Percentiles rank a stretch among this genome's conserved stretches.
Conservation (phyloP, 2,888 invertebrate genomes). For the Patella ulyssiponensis region DNA sequence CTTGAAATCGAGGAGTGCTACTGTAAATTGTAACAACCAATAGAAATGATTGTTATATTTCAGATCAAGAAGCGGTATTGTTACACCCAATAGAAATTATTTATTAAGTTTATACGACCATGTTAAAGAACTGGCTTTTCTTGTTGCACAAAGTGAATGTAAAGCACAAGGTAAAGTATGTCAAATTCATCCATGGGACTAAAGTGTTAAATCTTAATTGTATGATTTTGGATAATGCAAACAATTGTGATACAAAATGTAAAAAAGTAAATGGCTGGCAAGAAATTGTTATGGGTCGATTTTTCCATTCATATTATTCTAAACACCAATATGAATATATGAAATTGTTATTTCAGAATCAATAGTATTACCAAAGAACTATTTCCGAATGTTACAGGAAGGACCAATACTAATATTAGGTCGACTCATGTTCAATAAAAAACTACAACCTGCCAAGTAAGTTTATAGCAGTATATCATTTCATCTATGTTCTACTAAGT, state of each 20-base stretch:
- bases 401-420: constrained; percentile 67
- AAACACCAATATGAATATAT: too few species aligned
- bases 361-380: constrained; percentile 56
- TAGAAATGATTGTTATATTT: background rate
- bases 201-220: too few species aligned
- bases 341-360: constrained; percentile 41
- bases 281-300: too few species aligned
- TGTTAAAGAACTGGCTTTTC: constrained; percentile 60
- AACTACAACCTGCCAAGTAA: constrained; percentile 66
- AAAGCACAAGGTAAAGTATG: constrained; percentile 49
- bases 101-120: constrained; percentile 65
- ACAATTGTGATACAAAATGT: too few species aligned
- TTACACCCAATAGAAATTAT: constrained; percentile 49
- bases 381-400: constrained; percentile 63
- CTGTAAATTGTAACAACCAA: too few species aligned
- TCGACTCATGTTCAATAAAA: constrained; percentile 65
- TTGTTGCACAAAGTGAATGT: constrained; percentile 62
- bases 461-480: constrained; percentile 13
- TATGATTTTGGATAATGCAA: too few species aligned
- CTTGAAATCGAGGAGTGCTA: too few species aligned
- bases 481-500: too few species aligned
- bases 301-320: too few species aligned
- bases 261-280: too few species aligned
- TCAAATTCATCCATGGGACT: background rate
- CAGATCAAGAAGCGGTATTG: background rate